Percentiles rank a stretch among this genome's conserved stretches.
These are phyloP conservation scores for Hirudo medicinalis DNA, from an alignment of 1,140 invertebrate species.

Conservation along the genomic window DNA sequence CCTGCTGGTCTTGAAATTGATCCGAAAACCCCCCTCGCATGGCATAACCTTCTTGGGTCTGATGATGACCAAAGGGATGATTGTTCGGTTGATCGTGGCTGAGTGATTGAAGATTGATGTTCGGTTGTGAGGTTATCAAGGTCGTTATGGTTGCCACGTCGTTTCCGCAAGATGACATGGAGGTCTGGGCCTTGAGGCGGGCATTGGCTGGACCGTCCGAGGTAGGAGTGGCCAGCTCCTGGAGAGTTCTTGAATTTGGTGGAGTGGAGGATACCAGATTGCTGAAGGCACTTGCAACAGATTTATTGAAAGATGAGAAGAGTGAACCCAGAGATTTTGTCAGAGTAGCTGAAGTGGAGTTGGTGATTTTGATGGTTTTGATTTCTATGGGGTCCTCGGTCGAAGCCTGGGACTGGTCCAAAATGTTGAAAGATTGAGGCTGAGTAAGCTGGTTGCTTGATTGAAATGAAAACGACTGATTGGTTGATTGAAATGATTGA, in stretches of 20 bases:
- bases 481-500: too few relatives aligned
- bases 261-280: conserved; percentile 19
- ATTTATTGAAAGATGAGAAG: conserved; percentile 22
- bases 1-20: too few relatives aligned
- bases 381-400: not conserved
- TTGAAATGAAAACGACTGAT: too few relatives aligned
- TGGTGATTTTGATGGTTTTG: conserved; percentile 18
- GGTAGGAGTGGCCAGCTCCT: not conserved
- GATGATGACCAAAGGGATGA: not conserved
- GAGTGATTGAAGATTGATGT: not conserved
- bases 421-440: conserved; percentile 24
- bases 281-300: conserved; percentile 20
- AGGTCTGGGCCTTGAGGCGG: not conserved
- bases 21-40: too few relatives aligned
- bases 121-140: not conserved
- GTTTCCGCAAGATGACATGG: not conserved
- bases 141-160: not conserved
- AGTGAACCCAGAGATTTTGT: conserved; percentile 19
- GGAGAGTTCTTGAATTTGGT: conserved; percentile 2
- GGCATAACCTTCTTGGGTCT: too few relatives aligned
- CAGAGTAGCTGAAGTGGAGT: conserved; percentile 13
- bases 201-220: conserved; percentile 1
- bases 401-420: not conserved
- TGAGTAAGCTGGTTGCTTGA: conserved; percentile 34
- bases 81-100: not conserved